Base-by-base conservation (phyloP, 2,888 invertebrate species). In the Trichogramma dendrolimi region DNA sequence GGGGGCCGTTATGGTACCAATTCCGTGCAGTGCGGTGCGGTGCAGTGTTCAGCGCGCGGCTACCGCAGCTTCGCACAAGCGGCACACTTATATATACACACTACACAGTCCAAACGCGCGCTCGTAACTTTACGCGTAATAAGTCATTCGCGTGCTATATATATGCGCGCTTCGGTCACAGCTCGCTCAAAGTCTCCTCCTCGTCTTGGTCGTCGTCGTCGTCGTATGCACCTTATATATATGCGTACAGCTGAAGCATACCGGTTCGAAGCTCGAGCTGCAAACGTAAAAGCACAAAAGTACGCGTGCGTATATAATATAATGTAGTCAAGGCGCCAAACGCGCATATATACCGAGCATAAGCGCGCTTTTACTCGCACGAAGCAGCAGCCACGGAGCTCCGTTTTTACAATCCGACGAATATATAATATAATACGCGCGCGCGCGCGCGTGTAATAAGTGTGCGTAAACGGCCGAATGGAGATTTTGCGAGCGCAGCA, bases 101-200 rank as follows among this genome's bases (percentile, higher is more conserved):
- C 42, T 59, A 50, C 59, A 47, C 57, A 50, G 43, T 50, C 11
- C 52, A 56, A 53, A 27, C 27, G 27, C 27, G 27, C 63, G 64
- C 66, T 66, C 68, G 61, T 68, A 68, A 68, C 68, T 68, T 61
- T 62, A 51, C 50, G 63, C 62, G 63, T 67, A 68, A 68, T 68
- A 67, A 68, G 68, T 67, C 64, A 59, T 58, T 51, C 53, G 11
- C 46, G 41, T 51, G 55, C 46, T 14, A 14, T 14, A 41, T 44
- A 41, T 44, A 11, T 42, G 44, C 59, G 41, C 54, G 47, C 43
- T 10, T 41, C 47, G 11, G 40, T 39, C 39, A 5, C 39, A 8
- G 5, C 10, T 14, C 27, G 27, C 27, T 27, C 27, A 27, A 27
- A 27, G 27, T 27, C 27, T 27, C 27, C 27, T 27, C 27, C 27